phyloP scores from a whole-genome alignment of 2,113 vertebrate species.

The Equus quagga region DNA sequence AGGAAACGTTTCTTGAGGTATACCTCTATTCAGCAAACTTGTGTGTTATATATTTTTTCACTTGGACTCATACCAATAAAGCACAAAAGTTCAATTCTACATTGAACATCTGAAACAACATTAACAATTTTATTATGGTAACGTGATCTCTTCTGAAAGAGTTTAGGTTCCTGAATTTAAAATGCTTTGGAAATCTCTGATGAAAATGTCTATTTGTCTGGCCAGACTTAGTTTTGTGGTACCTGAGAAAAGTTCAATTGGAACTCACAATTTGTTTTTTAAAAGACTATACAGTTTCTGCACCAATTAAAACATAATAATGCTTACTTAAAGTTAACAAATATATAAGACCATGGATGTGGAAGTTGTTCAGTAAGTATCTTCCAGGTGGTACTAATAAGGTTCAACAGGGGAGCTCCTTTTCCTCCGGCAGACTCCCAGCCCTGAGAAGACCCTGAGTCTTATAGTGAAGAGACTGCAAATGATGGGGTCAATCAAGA shows the following conservation, averaged over 20 bases:
- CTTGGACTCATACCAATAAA: neutral
- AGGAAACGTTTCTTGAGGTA: neutral
- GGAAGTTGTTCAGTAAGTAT: neutral
- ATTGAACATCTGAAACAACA: conserved; percentile 3
- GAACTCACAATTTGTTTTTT: neutral
- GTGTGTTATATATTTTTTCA: neutral
- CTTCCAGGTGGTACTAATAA: neutral
- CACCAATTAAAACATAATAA: neutral
- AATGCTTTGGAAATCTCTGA: conserved; percentile 14
- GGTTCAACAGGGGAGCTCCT: neutral
- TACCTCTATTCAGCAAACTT: neutral
- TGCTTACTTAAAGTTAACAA: neutral
- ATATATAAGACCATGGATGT: neutral
- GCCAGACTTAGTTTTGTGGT: neutral
- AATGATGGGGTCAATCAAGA: neutral
- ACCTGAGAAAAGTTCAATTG: conserved; percentile 16
- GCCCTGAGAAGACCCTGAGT: neutral
- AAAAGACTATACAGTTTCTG: neutral
- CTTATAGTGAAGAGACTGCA: neutral
- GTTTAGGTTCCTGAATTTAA: conserved; percentile 5
- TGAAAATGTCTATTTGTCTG: conserved; percentile 32
- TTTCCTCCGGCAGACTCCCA: neutral
- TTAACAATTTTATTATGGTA: neutral
- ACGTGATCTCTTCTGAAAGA: neutral
- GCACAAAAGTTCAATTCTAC: conserved; percentile 6